phyloP scores from a whole-genome alignment of 2,888 invertebrate genomes.

The Agonum fuliginosum region DNA sequence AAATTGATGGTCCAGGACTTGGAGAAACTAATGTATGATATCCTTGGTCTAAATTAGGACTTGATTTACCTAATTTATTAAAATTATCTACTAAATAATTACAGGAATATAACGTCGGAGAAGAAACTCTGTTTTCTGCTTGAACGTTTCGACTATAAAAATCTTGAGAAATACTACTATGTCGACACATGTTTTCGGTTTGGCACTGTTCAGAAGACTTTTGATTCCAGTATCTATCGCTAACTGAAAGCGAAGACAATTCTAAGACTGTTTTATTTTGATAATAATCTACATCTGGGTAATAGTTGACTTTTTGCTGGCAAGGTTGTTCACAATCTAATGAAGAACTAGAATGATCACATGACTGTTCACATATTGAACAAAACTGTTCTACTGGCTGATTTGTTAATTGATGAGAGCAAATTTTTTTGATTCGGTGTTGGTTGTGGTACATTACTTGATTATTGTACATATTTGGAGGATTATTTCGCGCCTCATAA shows the following conservation, averaged over 20 bases:
- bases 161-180: conserved; percentile 59
- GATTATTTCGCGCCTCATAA: conserved; percentile 17
- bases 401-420: conserved; percentile 45
- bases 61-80: conserved; percentile 73
- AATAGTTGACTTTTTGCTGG: conserved; percentile 45
- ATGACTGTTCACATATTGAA: conserved; percentile 51
- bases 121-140: conserved; percentile 62
- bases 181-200: conserved; percentile 59
- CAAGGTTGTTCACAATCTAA: conserved; percentile 52
- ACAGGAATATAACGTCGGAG: conserved; percentile 63
- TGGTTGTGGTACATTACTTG: conserved; percentile 35
- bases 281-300: conserved; percentile 62
- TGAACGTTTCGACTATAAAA: conserved; percentile 60
- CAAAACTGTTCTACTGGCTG: conserved; percentile 47
- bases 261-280: conserved; percentile 69
- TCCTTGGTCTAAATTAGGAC: conserved; percentile 86
- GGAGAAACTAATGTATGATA: conserved; percentile 85
- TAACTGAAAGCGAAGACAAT: conserved; percentile 70
- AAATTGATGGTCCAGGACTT: conserved; percentile 73
- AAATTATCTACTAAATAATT: conserved; percentile 72
- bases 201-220: conserved; percentile 62
- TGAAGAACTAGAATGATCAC: conserved; percentile 52
- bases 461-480: conserved; percentile 9
- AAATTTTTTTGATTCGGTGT: conserved; percentile 26
- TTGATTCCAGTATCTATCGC: conserved; percentile 71